Conservation (phyloP, 1,140 invertebrate species). For the Macrotrachela quadricornifera region DNA sequence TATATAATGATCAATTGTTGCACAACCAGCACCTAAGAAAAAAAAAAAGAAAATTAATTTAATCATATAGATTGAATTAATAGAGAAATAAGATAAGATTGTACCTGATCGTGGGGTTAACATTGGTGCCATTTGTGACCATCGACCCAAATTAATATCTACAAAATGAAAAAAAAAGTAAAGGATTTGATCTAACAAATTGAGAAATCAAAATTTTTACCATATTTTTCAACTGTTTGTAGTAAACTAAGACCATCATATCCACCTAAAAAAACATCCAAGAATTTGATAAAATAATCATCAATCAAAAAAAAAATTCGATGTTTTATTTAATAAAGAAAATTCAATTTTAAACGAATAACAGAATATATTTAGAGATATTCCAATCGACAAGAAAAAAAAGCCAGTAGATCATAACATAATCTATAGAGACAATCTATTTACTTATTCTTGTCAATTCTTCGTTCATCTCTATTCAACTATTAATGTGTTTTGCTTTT, state of each 20-base stretch:
- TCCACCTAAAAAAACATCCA: slow-evolving; percentile 19
- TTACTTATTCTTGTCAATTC: too few relatives aligned
- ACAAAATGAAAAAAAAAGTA: too few relatives aligned
- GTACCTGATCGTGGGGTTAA: slow-evolving; percentile 47
- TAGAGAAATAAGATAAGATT: not conserved
- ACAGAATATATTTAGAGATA: too few relatives aligned
- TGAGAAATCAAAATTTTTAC: too few relatives aligned
- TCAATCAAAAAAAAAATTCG: slow-evolving; percentile 4
- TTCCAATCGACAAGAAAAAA: too few relatives aligned
- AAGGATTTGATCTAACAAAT: not conserved
- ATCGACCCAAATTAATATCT: slow-evolving; percentile 11
- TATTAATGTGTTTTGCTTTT: too few relatives aligned
- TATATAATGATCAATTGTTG: slow-evolving; percentile 21
- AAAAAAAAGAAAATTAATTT: slow-evolving; percentile 1
- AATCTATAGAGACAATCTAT: too few relatives aligned
- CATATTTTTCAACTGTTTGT: slow-evolving; percentile 19
- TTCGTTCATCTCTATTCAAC: too few relatives aligned
- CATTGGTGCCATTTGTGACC: slow-evolving; percentile 37
- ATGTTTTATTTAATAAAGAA: slow-evolving; percentile 20
- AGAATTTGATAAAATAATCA: too few relatives aligned
- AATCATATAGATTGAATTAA: not conserved
- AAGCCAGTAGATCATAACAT: too few relatives aligned
- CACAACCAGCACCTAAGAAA: slow-evolving; percentile 17
- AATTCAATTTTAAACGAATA: too few relatives aligned
- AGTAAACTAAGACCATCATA: slow-evolving; percentile 25